Evolutionary conservation across 2,797 vertebrate genomes (phyloP), one percentile per base, ranked within the genome.

Genomic region (Thunnus albacares): DNA sequence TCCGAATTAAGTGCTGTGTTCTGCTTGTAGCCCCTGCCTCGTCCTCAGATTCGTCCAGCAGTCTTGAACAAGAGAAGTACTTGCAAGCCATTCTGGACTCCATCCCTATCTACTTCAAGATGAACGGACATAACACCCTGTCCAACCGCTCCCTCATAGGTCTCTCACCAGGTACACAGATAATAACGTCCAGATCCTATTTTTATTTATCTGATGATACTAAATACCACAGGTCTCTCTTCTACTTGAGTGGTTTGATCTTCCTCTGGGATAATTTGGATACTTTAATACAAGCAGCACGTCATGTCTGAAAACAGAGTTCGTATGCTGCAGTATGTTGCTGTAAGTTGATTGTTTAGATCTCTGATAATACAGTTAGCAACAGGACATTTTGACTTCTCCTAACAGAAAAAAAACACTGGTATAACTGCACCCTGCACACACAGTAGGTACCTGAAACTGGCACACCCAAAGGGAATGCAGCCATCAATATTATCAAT

Each of bases 61-160:
- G 97, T 86, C 97, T 99, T 80, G 98, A 99, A 87, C 98, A 99
- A 87, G 98, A 99, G 76, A 99, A 99, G 75, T 99, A 99, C 89
- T 96, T 99, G 14, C 98, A 98, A 87, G 97, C 98, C 75, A 96
- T 99, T 87, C 93, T 99, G 67, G 96, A 93, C 91, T 97, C 97
- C 82, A 97, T 99, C 88, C 98, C 98, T 24, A 80, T 97, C 87
- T 96, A 97, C 94, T 97, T 96, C 95, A 99, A 97, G 92, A 95
- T 95, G 86, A 98, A 97, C 75, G 96, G 97, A 87, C 96, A 87
- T 87, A 97, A 92, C 85, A 97, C 96, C 4, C 93, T 98, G 55
- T 96, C 97, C 71, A 96, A 97, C 82, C 96, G 96, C 85, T 97
- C 97, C 49, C 91, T 97, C 64, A 90, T 98, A 63, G 97, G 97